Evolutionary conservation across 2,113 vertebrate genomes (phyloP), one percentile per base, ranked within the genome.

Genomic region (Clinocottus analis): DNA sequence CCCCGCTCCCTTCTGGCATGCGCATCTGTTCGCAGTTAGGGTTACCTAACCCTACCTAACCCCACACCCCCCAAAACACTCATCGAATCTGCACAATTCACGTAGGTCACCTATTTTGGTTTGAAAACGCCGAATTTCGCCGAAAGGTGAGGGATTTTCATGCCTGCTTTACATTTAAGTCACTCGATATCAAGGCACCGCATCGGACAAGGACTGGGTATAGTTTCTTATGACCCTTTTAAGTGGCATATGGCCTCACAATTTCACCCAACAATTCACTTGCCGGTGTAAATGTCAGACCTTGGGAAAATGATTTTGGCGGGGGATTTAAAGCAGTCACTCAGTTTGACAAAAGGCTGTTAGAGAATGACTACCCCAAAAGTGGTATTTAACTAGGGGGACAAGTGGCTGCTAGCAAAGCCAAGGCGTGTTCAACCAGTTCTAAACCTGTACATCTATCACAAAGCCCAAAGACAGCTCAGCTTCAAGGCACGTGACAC

Each of bases 391-490:
- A 43, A 35, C 23, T 3, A 45, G 23, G n/a, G 5, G 35, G 29
- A 11, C 19, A 16, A 11, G 5, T 27, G 55, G 16, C n/a, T 33
- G 6, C 23, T 67, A 3, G 68, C 55, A 33, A 47, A 64, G 11
- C 5, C 6, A 61, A 62, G 84, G 85, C 78, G 65, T 47, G 84
- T 27, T 68, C 1, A 5, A 49, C 78, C 37, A 66, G 82, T 79
- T 87, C 17, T 41, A 64, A 80, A 72, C 61, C 19, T 27, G 59
- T 58, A 27, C 13, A 31, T 39, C 4, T 33, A 60, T 58, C 5
- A 69, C 41, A 67, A 25, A 8, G 39, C n/a, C 53, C 45, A 23
- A 61, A 27, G 19, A 59, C 67, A 27, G 49, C 51, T 63, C 21
- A 53, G 25, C 25, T 41, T 3, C 43, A n/a, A 79, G 35, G 16